Percentiles rank a stretch among this genome's conserved stretches.
phyloP scores from a whole-genome alignment of 2,888 invertebrate genomes.

The Drosophila subquinaria region DNA sequence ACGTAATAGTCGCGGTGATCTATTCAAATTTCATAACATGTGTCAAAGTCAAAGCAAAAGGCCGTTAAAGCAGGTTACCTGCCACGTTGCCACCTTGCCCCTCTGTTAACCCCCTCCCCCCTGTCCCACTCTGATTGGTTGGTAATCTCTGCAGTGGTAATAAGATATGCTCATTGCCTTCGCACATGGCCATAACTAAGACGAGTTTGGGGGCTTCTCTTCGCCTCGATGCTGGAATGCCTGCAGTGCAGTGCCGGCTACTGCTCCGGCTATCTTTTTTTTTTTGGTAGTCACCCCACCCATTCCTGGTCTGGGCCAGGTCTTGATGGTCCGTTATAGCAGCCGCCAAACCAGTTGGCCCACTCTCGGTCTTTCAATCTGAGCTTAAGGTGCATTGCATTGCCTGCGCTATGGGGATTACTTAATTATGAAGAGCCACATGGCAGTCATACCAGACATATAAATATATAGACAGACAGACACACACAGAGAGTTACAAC shows the following conservation, averaged over 20 bases:
- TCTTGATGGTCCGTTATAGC: slow-evolving; percentile 61
- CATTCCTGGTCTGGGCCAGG: slow-evolving; percentile 27
- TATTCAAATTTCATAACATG: slow-evolving; percentile 79
- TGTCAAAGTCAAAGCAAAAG: slow-evolving; percentile 75
- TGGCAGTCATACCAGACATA: slow-evolving; percentile 36
- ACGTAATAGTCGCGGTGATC: slow-evolving; percentile 59
- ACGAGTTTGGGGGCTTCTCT: slow-evolving; percentile 40
- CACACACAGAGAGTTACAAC: background rate
- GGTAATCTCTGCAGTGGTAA: slow-evolving; percentile 72
- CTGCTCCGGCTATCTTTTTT: slow-evolving; percentile 15
- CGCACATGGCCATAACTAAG: slow-evolving; percentile 58
- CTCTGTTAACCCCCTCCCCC: background rate
- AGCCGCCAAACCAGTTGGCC: slow-evolving; percentile 62
- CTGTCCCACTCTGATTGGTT: slow-evolving; percentile 3
- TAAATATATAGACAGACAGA: background rate
- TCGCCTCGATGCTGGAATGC: slow-evolving; percentile 47
- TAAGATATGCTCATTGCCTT: slow-evolving; percentile 72
- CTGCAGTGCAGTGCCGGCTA: slow-evolving; percentile 62
- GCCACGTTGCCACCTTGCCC: background rate
- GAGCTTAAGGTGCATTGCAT: slow-evolving; percentile 69
- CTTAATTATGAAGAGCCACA: slow-evolving; percentile 74
- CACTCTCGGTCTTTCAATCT: slow-evolving; percentile 50
- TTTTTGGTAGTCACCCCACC: slow-evolving; percentile 60
- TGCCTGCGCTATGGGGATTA: slow-evolving; percentile 65
- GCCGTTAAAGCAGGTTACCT: slow-evolving; percentile 59